Evolutionary conservation across 2,888 invertebrate genomes (phyloP).

Genomic region (Tetropium fuscum): DNA sequence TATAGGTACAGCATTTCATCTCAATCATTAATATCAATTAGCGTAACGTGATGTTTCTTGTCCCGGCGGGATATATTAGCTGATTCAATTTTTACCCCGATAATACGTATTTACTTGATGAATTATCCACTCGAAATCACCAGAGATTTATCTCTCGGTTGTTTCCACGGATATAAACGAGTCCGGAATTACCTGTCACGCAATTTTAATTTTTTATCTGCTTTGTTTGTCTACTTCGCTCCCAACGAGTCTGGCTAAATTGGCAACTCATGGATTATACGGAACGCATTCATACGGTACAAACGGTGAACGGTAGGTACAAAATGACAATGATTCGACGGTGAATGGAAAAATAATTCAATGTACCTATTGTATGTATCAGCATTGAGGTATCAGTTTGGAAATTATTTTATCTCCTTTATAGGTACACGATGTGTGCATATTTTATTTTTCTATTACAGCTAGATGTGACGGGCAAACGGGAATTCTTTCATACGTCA

Average conservation of each 20-base stretch:
- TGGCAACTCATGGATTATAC: too few relatives aligned
- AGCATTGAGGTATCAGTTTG: too few relatives aligned
- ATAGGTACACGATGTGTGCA: too few relatives aligned
- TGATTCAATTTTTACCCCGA: background rate
- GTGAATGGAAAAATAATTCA: too few relatives aligned
- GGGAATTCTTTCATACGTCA: constrained; percentile 33
- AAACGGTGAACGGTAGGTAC: too few relatives aligned
- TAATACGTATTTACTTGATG: constrained; percentile 5
- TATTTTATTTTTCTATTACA: too few relatives aligned
- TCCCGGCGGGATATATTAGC: background rate
- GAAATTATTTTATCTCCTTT: too few relatives aligned
- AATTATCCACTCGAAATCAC: constrained; percentile 11
- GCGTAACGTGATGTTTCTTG: background rate
- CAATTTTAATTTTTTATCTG: constrained; percentile 4
- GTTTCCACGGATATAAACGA: constrained; percentile 1
- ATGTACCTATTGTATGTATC: too few relatives aligned
- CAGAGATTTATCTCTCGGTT: constrained; percentile 1
- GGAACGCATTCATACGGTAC: too few relatives aligned
- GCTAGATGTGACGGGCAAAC: constrained; percentile 13
- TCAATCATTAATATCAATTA: constrained; percentile 12
- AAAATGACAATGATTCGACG: too few relatives aligned
- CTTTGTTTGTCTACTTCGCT: background rate
- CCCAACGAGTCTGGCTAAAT: too few relatives aligned
- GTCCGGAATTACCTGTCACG: constrained; percentile 12
- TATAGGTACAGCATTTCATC: too few relatives aligned